Conservation (phyloP, 2,113 vertebrate species). For the Prinia subflava region DNA sequence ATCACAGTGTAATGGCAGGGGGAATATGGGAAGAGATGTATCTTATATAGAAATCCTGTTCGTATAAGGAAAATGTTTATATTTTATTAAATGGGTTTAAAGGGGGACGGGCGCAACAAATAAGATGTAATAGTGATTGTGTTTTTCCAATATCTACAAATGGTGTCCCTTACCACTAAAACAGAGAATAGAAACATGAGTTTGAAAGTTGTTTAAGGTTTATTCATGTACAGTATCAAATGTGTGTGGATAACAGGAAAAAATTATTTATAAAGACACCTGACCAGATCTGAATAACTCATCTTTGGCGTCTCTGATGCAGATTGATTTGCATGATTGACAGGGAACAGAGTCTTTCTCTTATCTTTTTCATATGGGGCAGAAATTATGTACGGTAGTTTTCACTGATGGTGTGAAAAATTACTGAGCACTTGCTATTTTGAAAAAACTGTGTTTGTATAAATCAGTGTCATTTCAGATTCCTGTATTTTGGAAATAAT, state of each 20-base stretch:
- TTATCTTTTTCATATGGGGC: not conserved
- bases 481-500: not conserved
- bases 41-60: not conserved
- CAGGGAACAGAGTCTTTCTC: not conserved
- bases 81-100: not conserved
- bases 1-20: not conserved
- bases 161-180: not conserved
- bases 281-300: not conserved
- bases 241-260: not conserved
- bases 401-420: not conserved
- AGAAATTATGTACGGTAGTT: not conserved
- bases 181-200: not conserved
- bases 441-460: not conserved
- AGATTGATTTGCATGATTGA: not conserved
- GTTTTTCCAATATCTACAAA: not conserved
- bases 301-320: not conserved
- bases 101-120: not conserved
- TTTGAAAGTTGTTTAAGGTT: not conserved
- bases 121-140: not conserved
- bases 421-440: not conserved
- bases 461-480: not conserved
- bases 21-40: not conserved
- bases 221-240: not conserved
- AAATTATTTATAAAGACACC: not conserved
- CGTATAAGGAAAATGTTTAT: not conserved